These are phyloP conservation scores for Acanthochromis polyacanthus DNA, from an alignment of 2,113 vertebrate genomes.

Conservation along the genomic window DNA sequence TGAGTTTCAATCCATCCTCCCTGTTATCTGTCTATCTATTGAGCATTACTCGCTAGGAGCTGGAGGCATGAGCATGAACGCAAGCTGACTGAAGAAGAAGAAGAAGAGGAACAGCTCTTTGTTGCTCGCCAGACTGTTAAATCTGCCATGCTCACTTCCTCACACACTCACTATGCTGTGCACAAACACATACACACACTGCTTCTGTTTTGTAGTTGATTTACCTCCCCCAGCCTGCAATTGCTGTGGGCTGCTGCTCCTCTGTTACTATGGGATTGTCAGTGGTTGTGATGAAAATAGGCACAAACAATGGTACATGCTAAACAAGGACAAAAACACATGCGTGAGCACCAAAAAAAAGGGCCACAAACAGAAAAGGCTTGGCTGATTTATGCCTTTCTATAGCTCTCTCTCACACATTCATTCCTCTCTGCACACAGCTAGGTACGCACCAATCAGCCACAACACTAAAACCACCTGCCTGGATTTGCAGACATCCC, in stretches of 20 bases:
- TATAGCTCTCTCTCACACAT: not conserved
- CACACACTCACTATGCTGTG: conserved; percentile 20
- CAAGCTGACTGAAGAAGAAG: conserved; percentile 29
- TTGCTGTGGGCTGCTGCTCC: conserved; percentile 45
- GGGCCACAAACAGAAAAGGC: conserved; percentile 14
- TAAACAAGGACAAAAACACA: conserved; percentile 31
- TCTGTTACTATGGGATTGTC: conserved; percentile 48
- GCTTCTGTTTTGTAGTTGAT: conserved; percentile 62
- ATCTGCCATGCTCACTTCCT: conserved; percentile 67
- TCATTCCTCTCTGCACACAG: not conserved
- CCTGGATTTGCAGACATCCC: too few species aligned
- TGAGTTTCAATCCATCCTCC: not conserved
- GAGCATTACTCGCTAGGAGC: not conserved
- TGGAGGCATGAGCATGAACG: conserved; percentile 29
- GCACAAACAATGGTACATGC: conserved; percentile 40
- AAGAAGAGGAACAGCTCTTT: conserved; percentile 35
- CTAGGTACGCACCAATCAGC: not conserved
- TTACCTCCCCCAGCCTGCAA: conserved; percentile 41
- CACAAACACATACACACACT: conserved; percentile 45
- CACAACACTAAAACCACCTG: too few species aligned
- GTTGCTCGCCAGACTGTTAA: conserved; percentile 60
- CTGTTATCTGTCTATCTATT: not conserved
- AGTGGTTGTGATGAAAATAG: conserved; percentile 52
- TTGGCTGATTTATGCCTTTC: conserved; percentile 3
- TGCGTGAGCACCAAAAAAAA: not conserved